Conservation (phyloP, 2,888 invertebrate species). For the Miltochrista miniata region DNA sequence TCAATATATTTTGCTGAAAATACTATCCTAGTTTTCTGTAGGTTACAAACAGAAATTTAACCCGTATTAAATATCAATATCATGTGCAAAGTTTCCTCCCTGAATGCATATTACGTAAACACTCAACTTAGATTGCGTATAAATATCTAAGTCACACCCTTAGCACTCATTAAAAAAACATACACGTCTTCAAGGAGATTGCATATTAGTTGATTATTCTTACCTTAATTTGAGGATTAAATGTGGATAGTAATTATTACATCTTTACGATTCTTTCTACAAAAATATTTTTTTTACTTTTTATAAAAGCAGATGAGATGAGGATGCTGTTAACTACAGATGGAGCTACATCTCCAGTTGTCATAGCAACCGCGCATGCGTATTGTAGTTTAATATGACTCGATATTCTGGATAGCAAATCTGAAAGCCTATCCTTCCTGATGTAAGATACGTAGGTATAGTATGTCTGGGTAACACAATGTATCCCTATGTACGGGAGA, state of each 20-base stretch:
- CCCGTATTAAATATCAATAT: too few relatives aligned
- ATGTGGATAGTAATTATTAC: constrained; percentile 7
- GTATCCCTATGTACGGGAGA: too few relatives aligned
- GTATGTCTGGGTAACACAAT: too few relatives aligned
- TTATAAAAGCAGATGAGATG: constrained; percentile 46
- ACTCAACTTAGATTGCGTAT: constrained; percentile 50
- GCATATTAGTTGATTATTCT: constrained; percentile 11
- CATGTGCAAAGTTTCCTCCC: not conserved
- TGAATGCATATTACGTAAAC: constrained; percentile 28
- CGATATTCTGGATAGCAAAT: not conserved
- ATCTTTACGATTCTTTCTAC: constrained; percentile 14
- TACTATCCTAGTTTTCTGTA: too few relatives aligned
- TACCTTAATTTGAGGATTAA: constrained; percentile 20
- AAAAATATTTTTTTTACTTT: constrained; percentile 34
- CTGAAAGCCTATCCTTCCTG: not conserved
- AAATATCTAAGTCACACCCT: constrained; percentile 50
- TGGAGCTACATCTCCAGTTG: constrained; percentile 59
- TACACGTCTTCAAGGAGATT: not conserved
- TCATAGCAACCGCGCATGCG: constrained; percentile 69
- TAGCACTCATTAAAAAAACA: not conserved
- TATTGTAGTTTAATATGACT: constrained; percentile 19
- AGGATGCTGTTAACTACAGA: constrained; percentile 62
- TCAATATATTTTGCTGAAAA: too few relatives aligned
- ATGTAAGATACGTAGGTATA: too few relatives aligned
- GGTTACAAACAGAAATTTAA: too few relatives aligned